Base-by-base conservation (phyloP, 2,113 vertebrate species). In the Stigmatopora nigra region DNA sequence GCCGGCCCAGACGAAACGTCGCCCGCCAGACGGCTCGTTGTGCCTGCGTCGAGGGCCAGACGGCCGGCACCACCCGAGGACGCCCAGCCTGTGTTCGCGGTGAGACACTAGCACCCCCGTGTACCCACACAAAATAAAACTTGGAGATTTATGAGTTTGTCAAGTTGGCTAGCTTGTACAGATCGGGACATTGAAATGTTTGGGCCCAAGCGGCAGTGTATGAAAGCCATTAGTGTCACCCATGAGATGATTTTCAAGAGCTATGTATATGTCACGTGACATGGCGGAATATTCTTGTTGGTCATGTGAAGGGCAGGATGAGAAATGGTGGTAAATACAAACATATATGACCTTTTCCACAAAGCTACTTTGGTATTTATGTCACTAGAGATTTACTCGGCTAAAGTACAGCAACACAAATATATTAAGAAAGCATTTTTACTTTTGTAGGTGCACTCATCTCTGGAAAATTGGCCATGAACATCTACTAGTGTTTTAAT, bases 11-110 rank as follows among this genome's bases (percentile, higher is more conserved):
- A 87, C 93, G 92, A 86, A 98, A 94, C 56, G 94, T 98, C 47
- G 95, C 96, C 65, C 91, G 94, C 59, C 96, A 98, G 91, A 98
- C 96, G 6, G 96, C 95, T 19, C 93, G 96, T 88, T 99, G 96
- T 20, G 96, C 96, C 35, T 99, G 96, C 91, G 93, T 91, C 82
- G 95, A 94, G 87, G 96, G 96, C 64, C 95, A 95, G 88, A 98
- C 96, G 61, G 96, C 96, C 1, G 96, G 96, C 64, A 98, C 96
- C 25, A 97, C 92, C 15, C 90, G 93, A 86, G 94, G 94, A 61
- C 90, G 92, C 83, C 96, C 96, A 44, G 94, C 96, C 75, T 99
- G 96, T 53, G 95, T 99, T 17, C 94, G 98, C 62, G 94, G 96
- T 98, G 91, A 93, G 93, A 60, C 5, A 9, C 17, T 2, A 1